phyloP scores from a whole-genome alignment of 2,113 vertebrate species.

The Taxidea taxus region DNA sequence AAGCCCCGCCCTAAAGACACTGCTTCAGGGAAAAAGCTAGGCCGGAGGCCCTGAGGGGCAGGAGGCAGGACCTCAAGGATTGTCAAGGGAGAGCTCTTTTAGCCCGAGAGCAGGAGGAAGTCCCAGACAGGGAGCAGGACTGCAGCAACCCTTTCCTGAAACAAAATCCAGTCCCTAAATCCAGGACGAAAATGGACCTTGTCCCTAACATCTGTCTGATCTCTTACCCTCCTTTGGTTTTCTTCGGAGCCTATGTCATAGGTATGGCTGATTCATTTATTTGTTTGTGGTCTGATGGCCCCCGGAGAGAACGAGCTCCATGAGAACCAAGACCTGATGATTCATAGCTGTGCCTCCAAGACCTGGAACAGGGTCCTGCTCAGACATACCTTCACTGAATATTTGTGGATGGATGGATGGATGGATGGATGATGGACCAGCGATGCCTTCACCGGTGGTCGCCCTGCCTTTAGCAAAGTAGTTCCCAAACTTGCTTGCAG shows the following conservation, averaged over 20 bases:
- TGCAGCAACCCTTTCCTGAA: neutral
- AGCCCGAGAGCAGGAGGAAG: neutral
- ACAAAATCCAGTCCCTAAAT: neutral
- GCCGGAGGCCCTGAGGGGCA: neutral
- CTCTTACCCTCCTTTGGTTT: neutral
- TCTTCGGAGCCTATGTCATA: neutral
- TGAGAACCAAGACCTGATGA: rapidly evolving
- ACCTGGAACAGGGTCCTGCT: neutral
- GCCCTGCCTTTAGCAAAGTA: neutral
- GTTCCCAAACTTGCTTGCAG: neutral
- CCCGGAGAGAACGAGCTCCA: neutral
- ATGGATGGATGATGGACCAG: neutral
- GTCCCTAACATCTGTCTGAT: neutral
- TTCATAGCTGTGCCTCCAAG: neutral
- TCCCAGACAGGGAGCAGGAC: neutral
- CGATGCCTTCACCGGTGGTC: neutral
- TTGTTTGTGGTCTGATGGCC: neutral
- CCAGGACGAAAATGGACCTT: neutral
- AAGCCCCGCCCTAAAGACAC: neutral
- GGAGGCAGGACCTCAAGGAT: neutral
- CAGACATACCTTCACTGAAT: neutral
- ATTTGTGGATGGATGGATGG: neutral
- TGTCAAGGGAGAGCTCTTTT: neutral
- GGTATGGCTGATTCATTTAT: neutral
- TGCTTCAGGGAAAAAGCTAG: neutral